A percentile compares a stretch with the other conserved stretches of the same genome.
phyloP scores from a whole-genome alignment of 2,797 vertebrate species.

The Prunella strophiata region DNA sequence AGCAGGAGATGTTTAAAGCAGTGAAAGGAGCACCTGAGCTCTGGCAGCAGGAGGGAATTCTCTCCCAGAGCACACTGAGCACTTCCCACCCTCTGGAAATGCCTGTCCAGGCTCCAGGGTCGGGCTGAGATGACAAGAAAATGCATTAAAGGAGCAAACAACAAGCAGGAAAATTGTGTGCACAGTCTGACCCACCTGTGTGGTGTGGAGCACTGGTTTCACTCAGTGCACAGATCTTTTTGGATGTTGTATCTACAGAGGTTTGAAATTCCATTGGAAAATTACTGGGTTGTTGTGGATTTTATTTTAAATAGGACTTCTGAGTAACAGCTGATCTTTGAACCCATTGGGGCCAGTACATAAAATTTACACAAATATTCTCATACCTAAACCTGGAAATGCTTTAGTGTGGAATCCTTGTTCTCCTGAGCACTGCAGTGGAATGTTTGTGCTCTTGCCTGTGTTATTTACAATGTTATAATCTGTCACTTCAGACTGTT shows the following conservation, averaged over 20 bases:
- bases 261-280: neutral
- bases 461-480: constrained; percentile 9
- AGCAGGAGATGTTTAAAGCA: neutral
- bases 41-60: neutral
- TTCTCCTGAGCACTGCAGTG: neutral
- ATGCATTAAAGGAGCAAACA: neutral
- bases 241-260: rapidly evolving
- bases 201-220: neutral
- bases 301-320: neutral
- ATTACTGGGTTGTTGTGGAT: neutral
- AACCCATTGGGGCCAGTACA: rapidly evolving
- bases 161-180: neutral
- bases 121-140: neutral
- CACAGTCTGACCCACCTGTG: rapidly evolving
- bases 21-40: neutral
- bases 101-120: neutral
- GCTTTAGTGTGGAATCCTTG: neutral
- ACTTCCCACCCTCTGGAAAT: neutral
- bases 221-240: neutral
- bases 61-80: neutral
- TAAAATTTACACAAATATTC: neutral
- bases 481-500: constrained; percentile 40
- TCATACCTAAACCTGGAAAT: neutral
- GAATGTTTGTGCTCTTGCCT: neutral
- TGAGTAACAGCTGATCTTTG: neutral